Percentiles rank a stretch among this genome's conserved stretches.
phyloP scores from a whole-genome alignment of 2,113 vertebrate species.

The Chauna torquata region DNA sequence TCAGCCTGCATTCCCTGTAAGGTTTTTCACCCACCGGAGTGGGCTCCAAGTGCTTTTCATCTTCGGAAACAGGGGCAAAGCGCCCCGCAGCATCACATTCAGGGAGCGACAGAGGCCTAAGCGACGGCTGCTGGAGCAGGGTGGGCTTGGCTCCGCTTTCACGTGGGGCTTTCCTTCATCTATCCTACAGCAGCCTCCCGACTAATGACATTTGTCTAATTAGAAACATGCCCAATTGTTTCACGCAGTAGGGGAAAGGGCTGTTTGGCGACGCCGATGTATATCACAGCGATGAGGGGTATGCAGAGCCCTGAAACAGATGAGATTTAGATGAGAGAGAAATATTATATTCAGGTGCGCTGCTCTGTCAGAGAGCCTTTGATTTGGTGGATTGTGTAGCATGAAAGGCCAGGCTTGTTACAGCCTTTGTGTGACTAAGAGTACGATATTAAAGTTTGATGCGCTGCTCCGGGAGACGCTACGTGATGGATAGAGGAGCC shows the following conservation, averaged over 20 bases:
- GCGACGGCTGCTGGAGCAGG: not conserved
- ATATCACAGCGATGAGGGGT: not conserved
- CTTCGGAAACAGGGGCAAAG: not conserved
- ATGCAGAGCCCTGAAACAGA: not conserved
- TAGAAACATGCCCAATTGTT: conserved; percentile 11
- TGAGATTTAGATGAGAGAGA: conserved; percentile 10
- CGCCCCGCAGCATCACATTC: not conserved
- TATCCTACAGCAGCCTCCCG: not conserved
- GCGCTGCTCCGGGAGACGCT: conserved; percentile 27
- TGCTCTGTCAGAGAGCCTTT: conserved; percentile 16
- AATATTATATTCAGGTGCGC: conserved; percentile 13
- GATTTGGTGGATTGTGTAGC: conserved; percentile 14
- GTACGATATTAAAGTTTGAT: conserved; percentile 45
- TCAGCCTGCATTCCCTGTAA: not conserved
- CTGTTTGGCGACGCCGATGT: not conserved
- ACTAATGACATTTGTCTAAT: conserved; percentile 16
- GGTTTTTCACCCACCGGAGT: not conserved
- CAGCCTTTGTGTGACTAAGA: conserved; percentile 28
- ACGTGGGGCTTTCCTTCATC: not conserved
- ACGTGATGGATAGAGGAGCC: not conserved
- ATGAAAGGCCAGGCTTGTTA: conserved; percentile 19
- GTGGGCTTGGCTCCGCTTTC: not conserved
- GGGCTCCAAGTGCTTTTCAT: not conserved
- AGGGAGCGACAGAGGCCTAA: not conserved
- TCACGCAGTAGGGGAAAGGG: not conserved